A percentile compares a stretch with the other conserved stretches of the same genome.
phyloP scores from a whole-genome alignment of 30 jellyfish, hydroid and myxozoan genomes.

The Hydractinia symbiolongicarpus region DNA sequence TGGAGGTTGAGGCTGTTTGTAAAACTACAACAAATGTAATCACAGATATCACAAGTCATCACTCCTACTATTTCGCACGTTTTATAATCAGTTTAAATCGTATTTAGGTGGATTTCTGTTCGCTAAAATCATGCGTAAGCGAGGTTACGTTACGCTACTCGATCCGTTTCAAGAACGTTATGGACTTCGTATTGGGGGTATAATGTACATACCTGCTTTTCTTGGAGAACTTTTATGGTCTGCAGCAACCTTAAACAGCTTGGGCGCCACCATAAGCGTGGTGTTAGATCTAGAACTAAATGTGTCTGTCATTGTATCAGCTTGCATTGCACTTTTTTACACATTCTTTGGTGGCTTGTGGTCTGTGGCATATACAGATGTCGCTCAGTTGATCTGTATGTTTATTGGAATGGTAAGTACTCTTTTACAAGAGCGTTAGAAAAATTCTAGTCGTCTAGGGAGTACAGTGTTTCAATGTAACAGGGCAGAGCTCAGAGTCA shows the following conservation, averaged over 20 bases:
- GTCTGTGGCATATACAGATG: slow-evolving; percentile 99
- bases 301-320: slow-evolving; percentile 81
- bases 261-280: slow-evolving; percentile 95
- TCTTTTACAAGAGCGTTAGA: background rate
- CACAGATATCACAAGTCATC: too few relatives aligned
- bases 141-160: slow-evolving; percentile 93
- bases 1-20: too few relatives aligned
- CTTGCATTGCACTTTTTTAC: slow-evolving; percentile 95
- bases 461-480: too few relatives aligned
- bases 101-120: slow-evolving; percentile 87
- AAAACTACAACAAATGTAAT: too few relatives aligned
- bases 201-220: slow-evolving; percentile 97
- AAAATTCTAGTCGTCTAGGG: background rate
- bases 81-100: too few relatives aligned
- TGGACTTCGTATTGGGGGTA: slow-evolving; percentile 90
- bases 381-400: slow-evolving; percentile 97
- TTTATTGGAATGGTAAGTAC: slow-evolving; percentile 93
- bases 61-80: too few relatives aligned
- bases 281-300: slow-evolving; percentile 53
- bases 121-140: slow-evolving; percentile 94
- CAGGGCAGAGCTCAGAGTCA: too few relatives aligned
- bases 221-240: slow-evolving; percentile 98
- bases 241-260: slow-evolving; percentile 95
- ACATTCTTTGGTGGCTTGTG: slow-evolving; percentile 98
- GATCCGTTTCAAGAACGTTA: slow-evolving; percentile 98